Percentiles rank a stretch among this genome's conserved stretches.
phyloP scores from a whole-genome alignment of 1,140 invertebrate genomes.

The Latrodectus geometricus region DNA sequence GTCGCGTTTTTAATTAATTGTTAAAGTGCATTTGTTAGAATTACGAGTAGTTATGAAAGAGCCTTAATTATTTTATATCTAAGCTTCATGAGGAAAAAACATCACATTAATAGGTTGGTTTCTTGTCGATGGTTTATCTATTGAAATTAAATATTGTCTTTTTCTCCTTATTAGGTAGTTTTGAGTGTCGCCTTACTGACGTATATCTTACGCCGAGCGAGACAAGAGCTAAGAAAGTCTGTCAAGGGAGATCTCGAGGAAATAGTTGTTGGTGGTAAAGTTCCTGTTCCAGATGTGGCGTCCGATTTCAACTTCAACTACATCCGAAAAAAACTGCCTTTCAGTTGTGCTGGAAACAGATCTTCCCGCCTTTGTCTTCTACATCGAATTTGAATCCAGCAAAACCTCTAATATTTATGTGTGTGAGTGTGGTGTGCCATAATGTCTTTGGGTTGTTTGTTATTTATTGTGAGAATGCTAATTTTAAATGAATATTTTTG shows the following conservation, averaged over 20 bases:
- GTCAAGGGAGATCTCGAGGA: constrained; percentile 33
- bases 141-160: too few relatives aligned
- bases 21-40: too few relatives aligned
- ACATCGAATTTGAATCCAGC: constrained; percentile 45
- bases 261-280: constrained; percentile 17
- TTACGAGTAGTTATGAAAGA: too few relatives aligned
- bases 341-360: constrained; percentile 17
- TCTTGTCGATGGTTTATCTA: too few relatives aligned
- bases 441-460: neutral
- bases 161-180: constrained; percentile 1
- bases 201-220: constrained; percentile 31
- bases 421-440: neutral
- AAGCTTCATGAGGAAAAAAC: too few relatives aligned
- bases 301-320: constrained; percentile 58
- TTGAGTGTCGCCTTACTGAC: constrained; percentile 47
- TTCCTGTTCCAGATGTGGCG: neutral
- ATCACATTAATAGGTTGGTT: too few relatives aligned
- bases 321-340: constrained; percentile 48
- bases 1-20: too few relatives aligned
- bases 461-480: neutral
- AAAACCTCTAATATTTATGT: neutral
- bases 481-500: constrained; percentile 10
- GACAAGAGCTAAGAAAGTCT: constrained; percentile 40
- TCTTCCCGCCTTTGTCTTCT: constrained; percentile 47
- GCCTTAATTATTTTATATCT: too few relatives aligned